Conservation (phyloP, 1,140 invertebrate species). For the Scaptodrosophila lebanonensis region DNA sequence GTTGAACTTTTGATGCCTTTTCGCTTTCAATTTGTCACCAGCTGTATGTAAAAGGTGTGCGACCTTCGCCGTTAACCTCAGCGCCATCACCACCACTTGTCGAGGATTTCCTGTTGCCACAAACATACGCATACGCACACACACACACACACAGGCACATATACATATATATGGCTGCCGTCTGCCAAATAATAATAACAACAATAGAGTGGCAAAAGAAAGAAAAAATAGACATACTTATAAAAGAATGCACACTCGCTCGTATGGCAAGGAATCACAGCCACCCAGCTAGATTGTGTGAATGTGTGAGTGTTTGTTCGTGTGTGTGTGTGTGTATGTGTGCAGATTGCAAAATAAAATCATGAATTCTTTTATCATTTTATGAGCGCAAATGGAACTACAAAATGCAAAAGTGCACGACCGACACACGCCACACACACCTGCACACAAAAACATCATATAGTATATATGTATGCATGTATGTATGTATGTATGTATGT, state of each 20-base stretch:
- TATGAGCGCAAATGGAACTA: conserved; percentile 20
- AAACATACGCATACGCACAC: background rate
- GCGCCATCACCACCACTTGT: no score
- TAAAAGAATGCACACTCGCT: no score
- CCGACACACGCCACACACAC: no score
- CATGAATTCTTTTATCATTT: conserved; percentile 24
- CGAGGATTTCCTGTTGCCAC: background rate
- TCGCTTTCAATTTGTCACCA: conserved; percentile 56
- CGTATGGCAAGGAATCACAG: conserved; percentile 9
- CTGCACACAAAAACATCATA: no score
- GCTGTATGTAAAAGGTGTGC: conserved; percentile 28
- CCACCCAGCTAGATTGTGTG: conserved; percentile 13
- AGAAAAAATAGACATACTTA: background rate
- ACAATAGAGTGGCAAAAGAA: background rate
- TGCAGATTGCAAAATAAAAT: conserved; percentile 23
- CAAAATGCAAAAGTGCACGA: conserved; percentile 4
- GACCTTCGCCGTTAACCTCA: conserved; percentile 8
- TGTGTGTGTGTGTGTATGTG: background rate
- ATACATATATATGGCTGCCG: background rate
- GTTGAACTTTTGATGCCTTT: conserved; percentile 50
- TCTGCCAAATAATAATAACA: background rate
- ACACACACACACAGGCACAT: background rate
- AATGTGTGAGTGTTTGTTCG: background rate
- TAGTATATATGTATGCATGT: no score
- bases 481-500: no score